phyloP scores from a whole-genome alignment of 2,797 vertebrate species.

The Lagocephalus sceleratus region DNA sequence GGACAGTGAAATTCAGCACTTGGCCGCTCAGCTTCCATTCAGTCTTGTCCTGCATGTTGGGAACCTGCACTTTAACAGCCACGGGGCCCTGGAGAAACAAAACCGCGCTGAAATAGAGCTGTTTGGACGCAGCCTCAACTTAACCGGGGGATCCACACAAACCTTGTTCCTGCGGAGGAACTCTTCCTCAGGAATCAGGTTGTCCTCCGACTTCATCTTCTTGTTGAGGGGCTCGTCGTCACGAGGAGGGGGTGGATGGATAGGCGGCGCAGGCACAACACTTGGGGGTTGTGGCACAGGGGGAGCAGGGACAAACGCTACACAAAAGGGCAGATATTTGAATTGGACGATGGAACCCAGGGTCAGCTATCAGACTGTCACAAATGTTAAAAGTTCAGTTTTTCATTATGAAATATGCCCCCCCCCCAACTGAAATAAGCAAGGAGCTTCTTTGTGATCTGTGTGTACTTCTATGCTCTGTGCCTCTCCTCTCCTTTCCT shows the following conservation, averaged over 20 bases:
- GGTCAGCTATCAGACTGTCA: background rate
- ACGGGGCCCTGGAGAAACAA: constrained; percentile 67
- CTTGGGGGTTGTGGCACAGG: constrained; percentile 86
- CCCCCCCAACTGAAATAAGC: no score
- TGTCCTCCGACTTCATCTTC: constrained; percentile 97
- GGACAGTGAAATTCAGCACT: constrained; percentile 92
- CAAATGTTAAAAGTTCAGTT: no score
- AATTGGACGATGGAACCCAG: background rate
- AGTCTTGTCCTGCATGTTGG: constrained; percentile 99
- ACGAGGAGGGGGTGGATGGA: constrained; percentile 88
- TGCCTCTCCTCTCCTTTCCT: no score
- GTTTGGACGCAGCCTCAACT: background rate
- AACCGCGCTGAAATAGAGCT: background rate
- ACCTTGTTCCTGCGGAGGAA: constrained; percentile 97
- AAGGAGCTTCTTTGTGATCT: no score
- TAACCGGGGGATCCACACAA: background rate
- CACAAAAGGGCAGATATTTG: background rate
- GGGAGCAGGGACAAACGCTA: constrained; percentile 94
- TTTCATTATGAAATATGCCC: no score
- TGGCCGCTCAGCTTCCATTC: constrained; percentile 98
- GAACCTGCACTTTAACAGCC: constrained; percentile 96
- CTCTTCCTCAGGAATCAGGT: constrained; percentile 95
- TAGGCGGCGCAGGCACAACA: constrained; percentile 81
- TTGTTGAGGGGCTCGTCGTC: constrained; percentile 94
- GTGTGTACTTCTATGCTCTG: no score